A percentile compares a stretch with the other conserved stretches of the same genome.
Conservation (phyloP, 2,797 vertebrate species). For the Coluber constrictor region DNA sequence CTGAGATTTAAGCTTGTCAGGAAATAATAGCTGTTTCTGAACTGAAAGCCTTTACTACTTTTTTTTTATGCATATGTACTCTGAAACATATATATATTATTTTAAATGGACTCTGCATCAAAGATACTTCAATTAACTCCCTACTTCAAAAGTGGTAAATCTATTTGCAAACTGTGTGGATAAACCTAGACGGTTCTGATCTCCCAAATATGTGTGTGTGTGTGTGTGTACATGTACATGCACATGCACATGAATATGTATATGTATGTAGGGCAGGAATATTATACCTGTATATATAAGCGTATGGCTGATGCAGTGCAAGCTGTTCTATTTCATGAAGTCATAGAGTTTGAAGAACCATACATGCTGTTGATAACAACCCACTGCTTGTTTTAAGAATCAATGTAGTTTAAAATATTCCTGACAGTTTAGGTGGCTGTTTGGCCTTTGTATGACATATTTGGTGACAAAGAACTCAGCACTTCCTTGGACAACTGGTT, state of each 20-base stretch:
- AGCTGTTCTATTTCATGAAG: background rate
- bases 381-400: background rate
- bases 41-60: background rate
- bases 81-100: background rate
- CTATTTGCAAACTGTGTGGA: background rate
- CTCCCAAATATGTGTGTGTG: too few species aligned
- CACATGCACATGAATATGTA: too few species aligned
- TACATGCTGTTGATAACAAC: background rate
- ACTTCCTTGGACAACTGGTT: background rate
- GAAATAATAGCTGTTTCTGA: background rate
- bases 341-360: background rate
- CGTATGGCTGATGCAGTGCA: background rate
- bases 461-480: background rate
- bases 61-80: background rate
- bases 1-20: background rate
- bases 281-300: too few species aligned
- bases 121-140: background rate
- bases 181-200: background rate
- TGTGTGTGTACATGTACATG: too few species aligned
- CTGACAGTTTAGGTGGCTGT: background rate
- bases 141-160: background rate
- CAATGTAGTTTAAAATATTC: background rate
- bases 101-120: background rate
- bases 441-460: background rate
- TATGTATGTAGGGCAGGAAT: too few species aligned